These are phyloP conservation scores for Drosophila colorata DNA, from an alignment of 2,888 invertebrate genomes.

Conservation along the genomic window DNA sequence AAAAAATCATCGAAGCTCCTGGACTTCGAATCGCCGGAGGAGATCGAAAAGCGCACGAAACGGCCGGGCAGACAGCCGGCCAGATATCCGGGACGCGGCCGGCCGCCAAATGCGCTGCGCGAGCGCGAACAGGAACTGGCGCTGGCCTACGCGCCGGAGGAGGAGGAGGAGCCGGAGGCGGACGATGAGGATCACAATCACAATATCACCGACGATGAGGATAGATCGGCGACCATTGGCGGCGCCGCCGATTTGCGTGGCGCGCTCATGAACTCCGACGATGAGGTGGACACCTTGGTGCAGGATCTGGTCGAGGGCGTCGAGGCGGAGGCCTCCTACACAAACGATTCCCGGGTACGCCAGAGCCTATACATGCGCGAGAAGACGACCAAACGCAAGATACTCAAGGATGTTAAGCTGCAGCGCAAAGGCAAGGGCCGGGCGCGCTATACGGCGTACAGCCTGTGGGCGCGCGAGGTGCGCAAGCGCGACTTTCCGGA, in stretches of 20 bases:
- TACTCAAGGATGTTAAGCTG: constrained; percentile 90
- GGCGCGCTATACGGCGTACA: constrained; percentile 94
- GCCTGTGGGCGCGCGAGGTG: constrained; percentile 95
- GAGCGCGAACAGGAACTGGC: constrained; percentile 49
- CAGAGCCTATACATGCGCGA: constrained; percentile 90
- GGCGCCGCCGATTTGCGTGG: constrained; percentile 30
- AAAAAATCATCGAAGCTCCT: constrained; percentile 97
- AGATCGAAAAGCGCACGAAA: constrained; percentile 87
- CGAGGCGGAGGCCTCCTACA: constrained; percentile 62
- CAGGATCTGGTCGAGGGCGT: constrained; percentile 82
- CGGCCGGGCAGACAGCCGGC: constrained; percentile 51
- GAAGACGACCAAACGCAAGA: constrained; percentile 91
- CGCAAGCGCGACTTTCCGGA: constrained; percentile 86
- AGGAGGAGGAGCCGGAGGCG: constrained; percentile 33
- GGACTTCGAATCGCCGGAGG: constrained; percentile 97
- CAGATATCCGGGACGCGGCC: constrained; percentile 62
- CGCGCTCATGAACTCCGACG: constrained; percentile 71
- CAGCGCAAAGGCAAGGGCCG: constrained; percentile 93
- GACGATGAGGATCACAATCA: constrained; percentile 26
- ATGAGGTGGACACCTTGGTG: constrained; percentile 82
- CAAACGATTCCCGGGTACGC: constrained; percentile 81
- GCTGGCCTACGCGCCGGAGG: constrained; percentile 37
- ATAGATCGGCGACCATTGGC: constrained; percentile 15
- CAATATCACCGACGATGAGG: constrained; percentile 31
- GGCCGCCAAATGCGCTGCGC: constrained; percentile 59